A percentile compares a stretch with the other conserved stretches of the same genome.
phyloP scores from a whole-genome alignment of 2,888 invertebrate genomes.

The Tanytarsus gracilentus region DNA sequence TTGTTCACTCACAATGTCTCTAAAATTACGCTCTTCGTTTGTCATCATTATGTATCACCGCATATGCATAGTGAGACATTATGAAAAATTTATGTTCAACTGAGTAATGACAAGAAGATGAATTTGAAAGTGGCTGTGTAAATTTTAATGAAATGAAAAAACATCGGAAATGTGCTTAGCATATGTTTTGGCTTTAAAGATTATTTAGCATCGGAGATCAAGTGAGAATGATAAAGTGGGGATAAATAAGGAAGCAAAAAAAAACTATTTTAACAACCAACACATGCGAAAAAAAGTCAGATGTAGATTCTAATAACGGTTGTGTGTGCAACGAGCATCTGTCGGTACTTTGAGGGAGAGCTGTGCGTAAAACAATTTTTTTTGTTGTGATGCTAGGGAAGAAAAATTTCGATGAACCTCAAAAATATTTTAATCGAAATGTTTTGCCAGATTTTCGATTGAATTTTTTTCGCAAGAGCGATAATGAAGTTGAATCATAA shows the following conservation, averaged over 20 bases:
- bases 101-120: too few relatives aligned
- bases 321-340: conserved; percentile 16
- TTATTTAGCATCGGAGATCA: not conserved
- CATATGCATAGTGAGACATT: too few relatives aligned
- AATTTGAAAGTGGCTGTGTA: not conserved
- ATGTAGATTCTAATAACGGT: conserved; percentile 5
- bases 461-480: too few relatives aligned
- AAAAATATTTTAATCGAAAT: too few relatives aligned
- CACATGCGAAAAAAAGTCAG: not conserved
- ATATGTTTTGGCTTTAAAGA: conserved; percentile 21
- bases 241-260: not conserved
- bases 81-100: too few relatives aligned
- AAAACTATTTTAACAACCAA: not conserved
- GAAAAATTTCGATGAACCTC: not conserved
- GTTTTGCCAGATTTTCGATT: too few relatives aligned
- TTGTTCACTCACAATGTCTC: not conserved
- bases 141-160: not conserved
- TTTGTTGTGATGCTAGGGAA: not conserved
- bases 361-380: not conserved
- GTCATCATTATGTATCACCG: too few relatives aligned
- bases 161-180: conserved; percentile 17
- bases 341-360: conserved; percentile 18
- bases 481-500: too few relatives aligned
- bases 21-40: not conserved
- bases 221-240: not conserved